These are phyloP conservation scores for Trachemys scripta DNA, from an alignment of 2,113 vertebrate species.

Conservation along the genomic window DNA sequence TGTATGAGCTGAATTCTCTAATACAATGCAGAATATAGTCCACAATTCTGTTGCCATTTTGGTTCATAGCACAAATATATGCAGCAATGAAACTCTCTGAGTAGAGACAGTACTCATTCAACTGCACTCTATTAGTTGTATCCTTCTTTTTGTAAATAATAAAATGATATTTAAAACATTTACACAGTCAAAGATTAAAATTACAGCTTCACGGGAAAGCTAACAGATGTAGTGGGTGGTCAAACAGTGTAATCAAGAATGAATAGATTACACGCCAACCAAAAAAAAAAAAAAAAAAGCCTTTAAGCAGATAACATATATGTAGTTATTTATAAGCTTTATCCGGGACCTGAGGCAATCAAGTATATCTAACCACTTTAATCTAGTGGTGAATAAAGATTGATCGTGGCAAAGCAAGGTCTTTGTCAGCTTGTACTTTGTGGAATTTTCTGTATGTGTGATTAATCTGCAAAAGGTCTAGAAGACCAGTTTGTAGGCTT, in stretches of 20 bases:
- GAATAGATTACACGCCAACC: constrained; percentile 8
- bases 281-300: constrained; percentile 38
- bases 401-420: constrained; percentile 80
- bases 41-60: background rate
- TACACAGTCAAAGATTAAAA: constrained; percentile 29
- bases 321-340: constrained; percentile 69
- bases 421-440: constrained; percentile 75
- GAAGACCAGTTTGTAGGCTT: background rate
- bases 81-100: background rate
- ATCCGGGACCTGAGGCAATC: constrained; percentile 70
- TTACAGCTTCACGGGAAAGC: constrained; percentile 2
- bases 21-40: background rate
- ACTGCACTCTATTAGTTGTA: background rate
- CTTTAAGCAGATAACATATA: constrained; percentile 34
- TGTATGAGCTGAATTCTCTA: background rate
- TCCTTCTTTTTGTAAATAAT: constrained; percentile 29
- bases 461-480: constrained; percentile 58
- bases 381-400: constrained; percentile 79
- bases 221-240: constrained; percentile 31
- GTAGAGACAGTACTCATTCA: constrained; percentile 1
- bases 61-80: background rate
- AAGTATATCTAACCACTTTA: constrained; percentile 76
- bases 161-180: constrained; percentile 7
- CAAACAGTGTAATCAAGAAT: constrained; percentile 11
- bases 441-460: constrained; percentile 66